Conservation (phyloP, 2,797 vertebrate species). For the Chromis chromis region DNA sequence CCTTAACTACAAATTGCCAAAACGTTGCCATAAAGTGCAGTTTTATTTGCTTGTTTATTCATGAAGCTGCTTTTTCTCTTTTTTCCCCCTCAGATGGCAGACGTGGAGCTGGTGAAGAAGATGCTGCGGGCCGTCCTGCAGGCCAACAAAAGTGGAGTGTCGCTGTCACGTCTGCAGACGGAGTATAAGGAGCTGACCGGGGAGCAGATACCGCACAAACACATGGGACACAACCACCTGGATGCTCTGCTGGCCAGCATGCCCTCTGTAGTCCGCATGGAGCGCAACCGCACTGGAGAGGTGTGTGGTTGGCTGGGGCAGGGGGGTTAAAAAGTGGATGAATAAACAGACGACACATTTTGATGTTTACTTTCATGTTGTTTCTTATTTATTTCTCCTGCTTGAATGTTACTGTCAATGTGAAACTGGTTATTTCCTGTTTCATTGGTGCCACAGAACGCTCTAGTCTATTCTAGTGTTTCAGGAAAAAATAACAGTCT, state of each 20-base stretch:
- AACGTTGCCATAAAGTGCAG: background rate
- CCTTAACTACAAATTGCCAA: background rate
- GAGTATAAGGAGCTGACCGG: constrained; percentile 92
- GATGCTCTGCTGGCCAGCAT: constrained; percentile 88
- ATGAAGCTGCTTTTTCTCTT: background rate
- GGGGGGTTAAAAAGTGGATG: background rate
- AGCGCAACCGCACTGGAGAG: constrained; percentile 88
- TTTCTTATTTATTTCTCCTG: too few species aligned
- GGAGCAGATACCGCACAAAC: constrained; percentile 91
- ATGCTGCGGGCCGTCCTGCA: constrained; percentile 91
- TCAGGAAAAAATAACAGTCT: background rate
- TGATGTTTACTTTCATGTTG: background rate
- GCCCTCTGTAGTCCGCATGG: constrained; percentile 89
- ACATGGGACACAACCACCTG: constrained; percentile 89
- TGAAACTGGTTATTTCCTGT: too few species aligned
- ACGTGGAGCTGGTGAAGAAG: constrained; percentile 90
- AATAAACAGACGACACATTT: too few species aligned
- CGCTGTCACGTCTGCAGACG: constrained; percentile 86
- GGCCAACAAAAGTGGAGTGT: constrained; percentile 88
- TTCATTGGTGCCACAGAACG: too few species aligned
- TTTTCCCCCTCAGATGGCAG: constrained; percentile 92
- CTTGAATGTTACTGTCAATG: too few species aligned
- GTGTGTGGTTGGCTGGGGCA: constrained; percentile 68
- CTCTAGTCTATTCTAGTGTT: background rate
- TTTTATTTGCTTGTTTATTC: background rate